A percentile compares a stretch with the other conserved stretches of the same genome.
Evolutionary conservation across 2,113 vertebrate species (phyloP).

Genomic region (Phrynosoma platyrhinos): DNA sequence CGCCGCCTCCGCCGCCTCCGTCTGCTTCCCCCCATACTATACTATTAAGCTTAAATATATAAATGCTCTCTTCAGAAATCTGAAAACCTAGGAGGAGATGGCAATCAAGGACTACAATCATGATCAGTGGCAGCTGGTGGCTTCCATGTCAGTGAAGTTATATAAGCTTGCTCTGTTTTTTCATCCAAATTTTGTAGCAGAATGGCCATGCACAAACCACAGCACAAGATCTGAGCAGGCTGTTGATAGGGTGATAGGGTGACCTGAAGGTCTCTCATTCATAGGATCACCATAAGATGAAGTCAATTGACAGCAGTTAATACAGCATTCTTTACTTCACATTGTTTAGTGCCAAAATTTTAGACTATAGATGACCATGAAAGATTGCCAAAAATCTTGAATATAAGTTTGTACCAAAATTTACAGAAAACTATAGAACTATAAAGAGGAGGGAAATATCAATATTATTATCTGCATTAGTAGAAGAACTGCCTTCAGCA

Average conservation of each 20-base stretch:
- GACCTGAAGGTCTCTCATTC: too few species aligned
- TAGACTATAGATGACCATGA: not conserved
- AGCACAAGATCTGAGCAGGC: too few species aligned
- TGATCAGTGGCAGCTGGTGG: too few species aligned
- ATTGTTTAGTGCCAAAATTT: constrained; percentile 27
- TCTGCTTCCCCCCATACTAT: too few species aligned
- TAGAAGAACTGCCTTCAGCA: not conserved
- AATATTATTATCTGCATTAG: not conserved
- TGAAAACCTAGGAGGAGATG: not conserved
- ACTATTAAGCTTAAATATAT: not conserved
- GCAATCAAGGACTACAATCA: too few species aligned
- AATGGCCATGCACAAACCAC: too few species aligned
- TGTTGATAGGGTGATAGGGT: too few species aligned
- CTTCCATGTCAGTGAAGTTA: not conserved
- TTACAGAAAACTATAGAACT: not conserved
- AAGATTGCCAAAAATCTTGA: not conserved
- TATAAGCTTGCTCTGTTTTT: too few species aligned
- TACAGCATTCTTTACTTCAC: not conserved
- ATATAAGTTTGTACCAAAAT: constrained; percentile 4
- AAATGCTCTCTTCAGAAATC: not conserved
- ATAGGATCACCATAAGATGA: too few species aligned
- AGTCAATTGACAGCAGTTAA: too few species aligned
- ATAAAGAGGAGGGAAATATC: not conserved
- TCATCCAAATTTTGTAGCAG: too few species aligned
- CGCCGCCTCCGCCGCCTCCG: too few species aligned